A percentile compares a stretch with the other conserved stretches of the same genome.
Conservation (phyloP, 2,797 vertebrate genomes). For the Poeciliopsis turneri region DNA sequence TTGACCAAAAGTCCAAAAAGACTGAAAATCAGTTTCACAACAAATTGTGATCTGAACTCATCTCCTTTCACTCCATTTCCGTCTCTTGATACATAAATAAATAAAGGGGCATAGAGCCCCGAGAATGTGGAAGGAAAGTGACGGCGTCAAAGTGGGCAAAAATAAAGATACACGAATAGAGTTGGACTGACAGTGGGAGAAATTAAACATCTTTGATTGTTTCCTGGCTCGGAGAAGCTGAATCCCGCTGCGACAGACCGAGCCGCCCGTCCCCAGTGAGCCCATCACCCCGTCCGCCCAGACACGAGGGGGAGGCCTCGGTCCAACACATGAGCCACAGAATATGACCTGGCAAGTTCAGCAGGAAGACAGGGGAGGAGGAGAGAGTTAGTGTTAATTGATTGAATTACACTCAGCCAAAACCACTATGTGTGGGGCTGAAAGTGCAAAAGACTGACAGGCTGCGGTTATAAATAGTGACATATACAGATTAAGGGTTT, state of each 20-base stretch:
- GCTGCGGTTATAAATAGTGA: conserved; percentile 31
- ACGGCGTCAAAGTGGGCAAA: conserved; percentile 47
- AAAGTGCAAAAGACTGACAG: conserved; percentile 50
- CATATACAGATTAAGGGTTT: conserved; percentile 22
- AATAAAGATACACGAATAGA: conserved; percentile 44
- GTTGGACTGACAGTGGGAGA: conserved; percentile 45
- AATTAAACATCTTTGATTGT: conserved; percentile 66
- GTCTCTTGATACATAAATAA: conserved; percentile 81
- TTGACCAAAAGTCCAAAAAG: background rate
- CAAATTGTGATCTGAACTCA: conserved; percentile 57
- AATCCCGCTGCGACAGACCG: conserved; percentile 54
- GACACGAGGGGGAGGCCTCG: conserved; percentile 71
- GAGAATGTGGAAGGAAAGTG: conserved; percentile 65
- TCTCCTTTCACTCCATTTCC: conserved; percentile 76
- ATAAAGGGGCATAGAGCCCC: conserved; percentile 73
- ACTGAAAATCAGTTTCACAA: conserved; percentile 12
- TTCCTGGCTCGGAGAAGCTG: conserved; percentile 69
- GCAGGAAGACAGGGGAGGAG: conserved; percentile 68
- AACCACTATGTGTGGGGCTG: conserved; percentile 64
- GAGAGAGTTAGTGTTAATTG: conserved; percentile 72
- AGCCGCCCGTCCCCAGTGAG: conserved; percentile 53
- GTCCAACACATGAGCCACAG: conserved; percentile 67
- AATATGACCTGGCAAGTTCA: conserved; percentile 74
- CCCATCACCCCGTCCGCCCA: conserved; percentile 53
- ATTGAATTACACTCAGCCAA: conserved; percentile 70